phyloP scores from a whole-genome alignment of 2,797 vertebrate species.

The Anabacerthia variegaticeps region DNA sequence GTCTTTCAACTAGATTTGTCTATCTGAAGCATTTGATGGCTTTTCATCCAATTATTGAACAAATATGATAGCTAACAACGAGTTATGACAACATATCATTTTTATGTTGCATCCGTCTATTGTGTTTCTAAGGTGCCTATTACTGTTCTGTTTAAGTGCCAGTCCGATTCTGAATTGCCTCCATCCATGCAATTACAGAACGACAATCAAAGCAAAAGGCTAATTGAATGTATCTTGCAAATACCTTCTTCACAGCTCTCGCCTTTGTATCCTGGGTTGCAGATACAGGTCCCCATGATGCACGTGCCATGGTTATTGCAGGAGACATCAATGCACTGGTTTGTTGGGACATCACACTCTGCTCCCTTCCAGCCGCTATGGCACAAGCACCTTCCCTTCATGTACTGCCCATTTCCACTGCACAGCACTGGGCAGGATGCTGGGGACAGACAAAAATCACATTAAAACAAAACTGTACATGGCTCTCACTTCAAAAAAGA shows the following conservation, averaged over 20 bases:
- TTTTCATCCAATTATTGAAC: conserved; percentile 33
- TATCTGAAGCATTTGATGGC: background rate
- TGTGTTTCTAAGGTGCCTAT: conserved; percentile 22
- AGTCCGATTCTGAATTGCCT: background rate
- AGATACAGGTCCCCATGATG: conserved; percentile 97
- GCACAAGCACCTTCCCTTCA: conserved; percentile 96
- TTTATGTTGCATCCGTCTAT: conserved; percentile 13
- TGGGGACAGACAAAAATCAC: conserved; percentile 60
- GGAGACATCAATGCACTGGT: conserved; percentile 93
- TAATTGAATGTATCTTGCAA: background rate
- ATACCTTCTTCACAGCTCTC: conserved; percentile 85
- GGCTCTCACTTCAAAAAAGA: background rate
- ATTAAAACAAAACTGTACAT: background rate
- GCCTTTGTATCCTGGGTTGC: conserved; percentile 90
- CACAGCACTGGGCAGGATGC: conserved; percentile 96
- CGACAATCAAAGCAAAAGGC: background rate
- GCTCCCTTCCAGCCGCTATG: conserved; percentile 98
- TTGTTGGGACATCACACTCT: conserved; percentile 95
- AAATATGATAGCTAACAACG: conserved; percentile 19
- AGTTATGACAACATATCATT: conserved; percentile 43
- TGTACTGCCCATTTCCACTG: conserved; percentile 97
- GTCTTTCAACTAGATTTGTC: conserved; percentile 22
- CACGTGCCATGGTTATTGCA: conserved; percentile 96
- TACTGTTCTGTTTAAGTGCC: conserved; percentile 10
- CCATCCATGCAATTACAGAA: background rate